phyloP scores from a whole-genome alignment of 2,888 invertebrate genomes.

The Lobophora halterata region DNA sequence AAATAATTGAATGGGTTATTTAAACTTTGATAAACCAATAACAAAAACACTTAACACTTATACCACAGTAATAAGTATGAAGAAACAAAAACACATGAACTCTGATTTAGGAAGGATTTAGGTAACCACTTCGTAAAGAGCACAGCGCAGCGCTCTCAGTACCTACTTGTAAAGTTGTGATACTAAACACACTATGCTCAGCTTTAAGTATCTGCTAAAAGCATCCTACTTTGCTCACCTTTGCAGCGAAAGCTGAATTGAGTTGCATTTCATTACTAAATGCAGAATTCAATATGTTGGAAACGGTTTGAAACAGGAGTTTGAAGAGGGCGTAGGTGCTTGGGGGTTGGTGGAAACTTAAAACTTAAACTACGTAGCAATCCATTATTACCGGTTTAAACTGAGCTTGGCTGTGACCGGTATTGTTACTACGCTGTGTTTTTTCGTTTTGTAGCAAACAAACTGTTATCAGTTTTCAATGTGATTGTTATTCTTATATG shows the following conservation, averaged over 20 bases:
- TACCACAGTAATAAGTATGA: no score
- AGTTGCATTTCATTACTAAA: constrained; percentile 11
- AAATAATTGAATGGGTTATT: no score
- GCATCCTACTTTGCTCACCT: constrained; percentile 4
- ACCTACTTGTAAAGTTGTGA: no score
- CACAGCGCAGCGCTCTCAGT: no score
- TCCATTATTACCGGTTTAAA: constrained; percentile 3
- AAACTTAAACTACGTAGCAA: constrained; percentile 5
- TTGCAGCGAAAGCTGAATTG: constrained; percentile 5
- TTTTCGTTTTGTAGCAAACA: not conserved
- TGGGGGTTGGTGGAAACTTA: not conserved
- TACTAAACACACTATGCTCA: constrained; percentile 1
- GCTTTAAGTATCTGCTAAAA: constrained; percentile 3
- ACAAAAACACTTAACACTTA: no score
- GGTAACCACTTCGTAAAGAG: no score
- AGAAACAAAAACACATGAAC: no score
- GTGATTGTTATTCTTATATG: no score
- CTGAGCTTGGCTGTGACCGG: constrained; percentile 3
- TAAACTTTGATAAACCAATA: no score
- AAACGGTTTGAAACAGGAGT: constrained; percentile 1
- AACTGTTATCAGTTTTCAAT: no score
- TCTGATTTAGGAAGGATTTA: no score
- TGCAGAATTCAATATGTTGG: constrained; percentile 6
- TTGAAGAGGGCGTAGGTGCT: no score
- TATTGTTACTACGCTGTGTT: constrained; percentile 5